Percentiles rank a stretch among this genome's conserved stretches.
These are phyloP conservation scores for Torymus aiolomorphi DNA, from an alignment of 2,888 invertebrate species.

Conservation along the genomic window DNA sequence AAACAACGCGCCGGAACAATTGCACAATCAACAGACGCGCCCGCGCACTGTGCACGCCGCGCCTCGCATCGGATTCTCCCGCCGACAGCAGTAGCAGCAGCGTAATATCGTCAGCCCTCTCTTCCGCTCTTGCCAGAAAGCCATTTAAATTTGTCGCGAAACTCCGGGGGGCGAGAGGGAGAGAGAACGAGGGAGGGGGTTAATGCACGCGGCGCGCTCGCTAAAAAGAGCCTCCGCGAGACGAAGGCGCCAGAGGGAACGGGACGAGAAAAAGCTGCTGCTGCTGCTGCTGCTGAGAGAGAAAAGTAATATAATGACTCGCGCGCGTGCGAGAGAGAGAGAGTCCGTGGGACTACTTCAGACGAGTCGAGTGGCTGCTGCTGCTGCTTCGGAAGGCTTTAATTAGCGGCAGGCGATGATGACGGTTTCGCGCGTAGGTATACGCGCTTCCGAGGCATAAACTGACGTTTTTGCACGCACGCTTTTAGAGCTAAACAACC, in stretches of 20 bases:
- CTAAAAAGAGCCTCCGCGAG: too few relatives aligned
- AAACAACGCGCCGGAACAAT: too few relatives aligned
- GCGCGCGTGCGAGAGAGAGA: slow-evolving; percentile 25
- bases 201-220: too few relatives aligned
- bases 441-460: slow-evolving; percentile 1
- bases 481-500: too few relatives aligned
- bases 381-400: slow-evolving; percentile 42
- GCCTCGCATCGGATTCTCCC: too few relatives aligned
- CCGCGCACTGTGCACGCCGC: too few relatives aligned
- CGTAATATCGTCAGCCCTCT: slow-evolving; percentile 4
- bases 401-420: slow-evolving; percentile 41
- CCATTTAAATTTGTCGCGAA: not conserved
- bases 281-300: not conserved
- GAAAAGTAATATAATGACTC: slow-evolving; percentile 36
- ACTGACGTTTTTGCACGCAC: too few relatives aligned
- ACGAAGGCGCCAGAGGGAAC: not conserved
- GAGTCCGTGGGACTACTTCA: slow-evolving; percentile 34
- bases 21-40: too few relatives aligned
- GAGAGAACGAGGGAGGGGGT: not conserved
- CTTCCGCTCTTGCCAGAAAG: not conserved
- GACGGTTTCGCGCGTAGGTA: slow-evolving; percentile 11
- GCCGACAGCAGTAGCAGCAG: not conserved
- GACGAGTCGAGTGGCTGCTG: slow-evolving; percentile 43
- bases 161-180: not conserved
- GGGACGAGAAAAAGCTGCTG: not conserved